Evolutionary conservation across 1,140 invertebrate genomes (phyloP), one percentile per base, ranked within the genome.

Genomic region (Ceratina calcarata): DNA sequence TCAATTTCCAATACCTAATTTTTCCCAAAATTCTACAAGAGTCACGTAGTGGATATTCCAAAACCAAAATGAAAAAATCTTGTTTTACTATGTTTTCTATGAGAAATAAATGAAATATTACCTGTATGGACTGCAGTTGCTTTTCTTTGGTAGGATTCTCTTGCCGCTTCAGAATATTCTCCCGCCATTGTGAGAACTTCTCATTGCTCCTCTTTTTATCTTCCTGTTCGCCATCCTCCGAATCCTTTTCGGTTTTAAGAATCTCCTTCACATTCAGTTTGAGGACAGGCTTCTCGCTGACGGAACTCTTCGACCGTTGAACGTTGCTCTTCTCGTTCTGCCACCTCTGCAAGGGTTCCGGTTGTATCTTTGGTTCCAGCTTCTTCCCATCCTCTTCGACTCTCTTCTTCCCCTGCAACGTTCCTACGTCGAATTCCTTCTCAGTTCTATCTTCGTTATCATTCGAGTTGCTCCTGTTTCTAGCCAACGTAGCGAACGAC

Each of bases 281-380:
- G n/a, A 89, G 89, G 32, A 89, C 91, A 0, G 88, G 81, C 20
- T 89, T 88, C 24, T 88, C 90, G 12, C 89, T 75, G 16, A 92
- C 83, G n/a, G 92, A 91, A 75, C 92, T 93, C 69, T 92, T 92
- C 0, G 92, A 93, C 70, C 91, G 74, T 16, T 91, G 89, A 49
- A 92, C 81, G n/a, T 82, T 84, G 8, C 22, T 74, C 62, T 87
- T 81, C 58, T 89, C 58, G 15, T 81, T 88, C 45, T 76, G 76
- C 58, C 57, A 71, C 71, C 71, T 90, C 16, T 72, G 74, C 37
- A 68, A 27, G 15, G 60, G 32, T 22, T 89, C 84, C 2, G 49
- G 69, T 75, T 49, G 22, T 6, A 20, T 79, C 71, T 79, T 79
- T 79, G 78, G 78, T 79, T 80, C 72, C 18, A n/a, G 15, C 60